Evolutionary conservation across 2,113 vertebrate species (phyloP).

Genomic region (Clarias gariepinus): DNA sequence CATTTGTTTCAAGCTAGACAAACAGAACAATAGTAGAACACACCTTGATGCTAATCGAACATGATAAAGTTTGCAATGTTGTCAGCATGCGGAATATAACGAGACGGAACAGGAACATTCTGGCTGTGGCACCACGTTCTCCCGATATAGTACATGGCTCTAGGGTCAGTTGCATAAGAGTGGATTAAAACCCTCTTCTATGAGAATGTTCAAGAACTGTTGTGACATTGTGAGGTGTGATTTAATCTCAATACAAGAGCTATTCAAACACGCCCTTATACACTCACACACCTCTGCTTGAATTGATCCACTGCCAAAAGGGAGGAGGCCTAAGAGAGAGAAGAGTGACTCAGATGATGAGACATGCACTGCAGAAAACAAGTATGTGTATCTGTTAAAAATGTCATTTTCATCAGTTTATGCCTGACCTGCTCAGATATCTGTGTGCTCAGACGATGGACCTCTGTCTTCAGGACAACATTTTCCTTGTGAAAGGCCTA

Average conservation of each 20-base stretch:
- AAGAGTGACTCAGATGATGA: background rate
- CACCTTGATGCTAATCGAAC: background rate
- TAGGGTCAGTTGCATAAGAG: background rate
- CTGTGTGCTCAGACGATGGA: constrained; percentile 86
- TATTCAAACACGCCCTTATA: background rate
- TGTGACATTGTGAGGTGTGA: constrained; percentile 5
- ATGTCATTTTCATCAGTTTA: background rate
- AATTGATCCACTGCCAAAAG: constrained; percentile 71
- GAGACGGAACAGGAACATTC: background rate
- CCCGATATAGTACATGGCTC: background rate
- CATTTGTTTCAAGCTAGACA: background rate
- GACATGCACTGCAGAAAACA: background rate
- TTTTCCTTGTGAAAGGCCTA: constrained; percentile 92
- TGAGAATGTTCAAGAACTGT: background rate
- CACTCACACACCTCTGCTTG: constrained; percentile 69
- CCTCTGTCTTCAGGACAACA: constrained; percentile 82
- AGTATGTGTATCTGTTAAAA: background rate
- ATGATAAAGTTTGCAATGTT: background rate
- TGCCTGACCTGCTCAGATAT: constrained; percentile 86
- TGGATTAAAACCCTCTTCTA: background rate
- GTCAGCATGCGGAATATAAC: background rate
- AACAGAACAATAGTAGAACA: background rate
- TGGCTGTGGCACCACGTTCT: background rate
- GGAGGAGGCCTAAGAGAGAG: constrained; percentile 63
- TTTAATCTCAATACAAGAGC: background rate